Evolutionary conservation across 2,113 vertebrate genomes (phyloP).

Genomic region (Tauraco erythrolophus): DNA sequence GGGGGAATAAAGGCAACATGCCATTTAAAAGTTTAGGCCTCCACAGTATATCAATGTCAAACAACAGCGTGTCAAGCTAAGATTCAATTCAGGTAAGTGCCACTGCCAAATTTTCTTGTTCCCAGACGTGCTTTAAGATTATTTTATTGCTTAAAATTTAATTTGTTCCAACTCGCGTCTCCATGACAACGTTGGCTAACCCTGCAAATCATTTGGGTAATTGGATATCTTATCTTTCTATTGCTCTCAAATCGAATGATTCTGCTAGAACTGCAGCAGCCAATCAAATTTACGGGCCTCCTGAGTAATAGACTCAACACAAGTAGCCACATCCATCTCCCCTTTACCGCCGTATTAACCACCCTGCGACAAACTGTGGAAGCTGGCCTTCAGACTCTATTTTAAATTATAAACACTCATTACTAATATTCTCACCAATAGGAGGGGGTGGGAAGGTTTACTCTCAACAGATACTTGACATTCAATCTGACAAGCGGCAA

Average conservation of each 20-base stretch:
- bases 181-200: constrained; percentile 88
- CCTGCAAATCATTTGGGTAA: constrained; percentile 90
- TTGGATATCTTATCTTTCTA: constrained; percentile 91
- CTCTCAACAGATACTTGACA: constrained; percentile 40
- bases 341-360: constrained; percentile 77
- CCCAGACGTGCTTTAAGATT: constrained; percentile 87
- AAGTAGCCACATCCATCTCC: constrained; percentile 84
- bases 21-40: constrained; percentile 72
- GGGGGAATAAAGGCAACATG: constrained; percentile 26
- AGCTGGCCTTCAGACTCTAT: constrained; percentile 64
- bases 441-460: constrained; percentile 31
- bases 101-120: constrained; percentile 87
- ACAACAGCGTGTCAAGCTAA: constrained; percentile 81
- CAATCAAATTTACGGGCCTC: constrained; percentile 89
- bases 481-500: constrained; percentile 52
- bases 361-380: constrained; percentile 71
- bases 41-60: constrained; percentile 82
- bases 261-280: constrained; percentile 86
- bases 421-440: constrained; percentile 64
- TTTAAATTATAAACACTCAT: constrained; percentile 69
- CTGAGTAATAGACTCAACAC: constrained; percentile 82
- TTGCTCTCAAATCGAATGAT: constrained; percentile 89
- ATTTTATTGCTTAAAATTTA: constrained; percentile 92
- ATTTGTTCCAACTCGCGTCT: constrained; percentile 86
- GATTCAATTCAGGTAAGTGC: constrained; percentile 88